These are phyloP conservation scores for Electrophaes corylata DNA, from an alignment of 2,888 invertebrate genomes.

Conservation along the genomic window DNA sequence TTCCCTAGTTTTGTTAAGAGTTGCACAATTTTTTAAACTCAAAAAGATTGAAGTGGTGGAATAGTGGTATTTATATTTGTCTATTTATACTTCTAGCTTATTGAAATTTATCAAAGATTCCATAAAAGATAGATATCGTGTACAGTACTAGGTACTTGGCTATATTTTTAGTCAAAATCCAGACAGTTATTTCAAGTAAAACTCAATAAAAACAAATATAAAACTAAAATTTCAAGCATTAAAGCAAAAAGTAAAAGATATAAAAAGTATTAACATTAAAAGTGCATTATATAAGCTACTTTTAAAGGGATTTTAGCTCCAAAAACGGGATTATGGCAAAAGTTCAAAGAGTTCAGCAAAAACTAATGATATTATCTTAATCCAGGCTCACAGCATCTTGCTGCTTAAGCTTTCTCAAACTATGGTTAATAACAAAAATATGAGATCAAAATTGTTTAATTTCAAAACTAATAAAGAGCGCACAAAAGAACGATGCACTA, in stretches of 20 bases:
- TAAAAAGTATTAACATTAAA: conserved; percentile 7
- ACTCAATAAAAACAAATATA: not conserved
- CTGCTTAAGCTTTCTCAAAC: not conserved
- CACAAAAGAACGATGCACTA: too few relatives aligned
- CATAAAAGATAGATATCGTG: too few relatives aligned
- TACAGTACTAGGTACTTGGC: too few relatives aligned
- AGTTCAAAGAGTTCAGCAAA: conserved; percentile 4
- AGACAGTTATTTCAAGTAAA: too few relatives aligned
- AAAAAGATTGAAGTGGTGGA: too few relatives aligned
- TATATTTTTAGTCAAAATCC: not conserved
- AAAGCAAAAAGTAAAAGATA: not conserved
- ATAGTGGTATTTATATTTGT: too few relatives aligned
- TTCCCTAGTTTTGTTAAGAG: too few relatives aligned
- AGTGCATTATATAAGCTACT: conserved; percentile 8
- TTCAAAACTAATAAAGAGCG: too few relatives aligned
- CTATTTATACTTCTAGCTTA: too few relatives aligned
- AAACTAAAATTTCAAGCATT: not conserved
- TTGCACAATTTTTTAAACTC: too few relatives aligned
- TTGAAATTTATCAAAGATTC: too few relatives aligned
- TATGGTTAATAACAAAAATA: not conserved
- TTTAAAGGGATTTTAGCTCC: not conserved
- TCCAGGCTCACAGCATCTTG: not conserved
- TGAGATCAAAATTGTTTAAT: not conserved
- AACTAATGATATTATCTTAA: conserved; percentile 5
- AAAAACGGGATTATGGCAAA: not conserved